phyloP scores from a whole-genome alignment of 2,113 vertebrate species.

The Eulemur macaco region DNA sequence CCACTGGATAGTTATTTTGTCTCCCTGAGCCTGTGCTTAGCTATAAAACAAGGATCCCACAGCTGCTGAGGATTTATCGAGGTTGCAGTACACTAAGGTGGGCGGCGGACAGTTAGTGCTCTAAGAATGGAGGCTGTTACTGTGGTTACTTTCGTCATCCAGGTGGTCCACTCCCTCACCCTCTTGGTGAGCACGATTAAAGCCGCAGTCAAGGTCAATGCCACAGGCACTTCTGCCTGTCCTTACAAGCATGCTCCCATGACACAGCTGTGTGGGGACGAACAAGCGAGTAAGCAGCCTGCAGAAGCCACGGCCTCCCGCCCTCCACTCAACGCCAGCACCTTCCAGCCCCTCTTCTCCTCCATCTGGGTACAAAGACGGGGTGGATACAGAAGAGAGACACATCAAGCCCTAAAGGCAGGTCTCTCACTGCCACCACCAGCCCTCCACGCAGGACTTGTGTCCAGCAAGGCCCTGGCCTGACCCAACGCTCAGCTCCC shows the following conservation, averaged over 20 bases:
- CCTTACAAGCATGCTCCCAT: not conserved
- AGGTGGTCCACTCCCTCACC: not conserved
- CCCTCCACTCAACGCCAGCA: too few relatives aligned
- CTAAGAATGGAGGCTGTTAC: not conserved
- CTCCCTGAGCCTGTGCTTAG: not conserved
- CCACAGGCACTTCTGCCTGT: not conserved
- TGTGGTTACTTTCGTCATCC: not conserved
- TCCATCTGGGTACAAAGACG: not conserved
- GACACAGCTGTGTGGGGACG: not conserved
- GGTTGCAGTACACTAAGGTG: fast-evolving
- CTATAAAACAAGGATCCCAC: not conserved
- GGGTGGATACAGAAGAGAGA: not conserved
- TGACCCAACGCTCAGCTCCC: not conserved
- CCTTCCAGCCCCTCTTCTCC: not conserved
- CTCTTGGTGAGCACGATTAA: not conserved
- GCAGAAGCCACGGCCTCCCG: not conserved
- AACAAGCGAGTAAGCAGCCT: fast-evolving
- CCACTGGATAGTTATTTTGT: not conserved
- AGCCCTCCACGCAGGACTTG: not conserved
- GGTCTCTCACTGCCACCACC: not conserved
- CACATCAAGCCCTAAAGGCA: not conserved
- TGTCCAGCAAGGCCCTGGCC: not conserved
- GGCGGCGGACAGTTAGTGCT: not conserved
- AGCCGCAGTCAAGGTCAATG: not conserved
- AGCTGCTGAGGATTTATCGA: not conserved